Conservation (phyloP, 2,113 vertebrate genomes). For the Microcebus tavaratra region DNA sequence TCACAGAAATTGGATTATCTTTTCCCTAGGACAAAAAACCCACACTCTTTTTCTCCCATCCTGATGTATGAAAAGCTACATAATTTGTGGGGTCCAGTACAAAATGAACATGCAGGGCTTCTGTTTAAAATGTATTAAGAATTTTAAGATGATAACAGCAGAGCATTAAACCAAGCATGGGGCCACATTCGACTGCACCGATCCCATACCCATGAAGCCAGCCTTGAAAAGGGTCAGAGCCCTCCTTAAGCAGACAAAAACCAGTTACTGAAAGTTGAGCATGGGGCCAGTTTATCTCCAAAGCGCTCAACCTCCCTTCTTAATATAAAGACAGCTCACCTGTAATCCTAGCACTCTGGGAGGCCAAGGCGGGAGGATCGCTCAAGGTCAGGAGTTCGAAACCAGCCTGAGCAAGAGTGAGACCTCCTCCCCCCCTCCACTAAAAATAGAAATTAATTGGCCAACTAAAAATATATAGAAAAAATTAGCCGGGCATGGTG, state of each 20-base stretch:
- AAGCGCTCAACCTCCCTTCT: neutral
- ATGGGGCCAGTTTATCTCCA: neutral
- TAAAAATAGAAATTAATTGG: too few species aligned
- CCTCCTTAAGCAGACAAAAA: neutral
- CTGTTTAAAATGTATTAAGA: neutral
- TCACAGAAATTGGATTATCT: neutral
- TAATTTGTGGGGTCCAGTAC: neutral
- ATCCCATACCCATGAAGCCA: neutral
- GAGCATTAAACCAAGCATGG: neutral
- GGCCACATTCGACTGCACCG: too few species aligned
- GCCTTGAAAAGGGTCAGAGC: neutral
- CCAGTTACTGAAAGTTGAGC: neutral
- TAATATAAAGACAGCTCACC: neutral
- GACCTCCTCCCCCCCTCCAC: too few species aligned
- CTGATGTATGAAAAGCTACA: neutral
- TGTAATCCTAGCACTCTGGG: too few species aligned
- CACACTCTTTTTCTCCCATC: neutral
- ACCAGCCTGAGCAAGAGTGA: too few species aligned
- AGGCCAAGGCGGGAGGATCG: too few species aligned
- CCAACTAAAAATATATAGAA: too few species aligned
- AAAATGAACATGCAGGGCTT: neutral
- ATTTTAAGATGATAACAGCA: neutral
- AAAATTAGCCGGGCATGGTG: too few species aligned
- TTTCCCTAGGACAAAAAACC: neutral
- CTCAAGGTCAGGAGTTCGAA: too few species aligned